Evolutionary conservation across 2,888 invertebrate species (phyloP), one percentile per base, ranked within the genome.

Genomic region (Trachelus tabidus): DNA sequence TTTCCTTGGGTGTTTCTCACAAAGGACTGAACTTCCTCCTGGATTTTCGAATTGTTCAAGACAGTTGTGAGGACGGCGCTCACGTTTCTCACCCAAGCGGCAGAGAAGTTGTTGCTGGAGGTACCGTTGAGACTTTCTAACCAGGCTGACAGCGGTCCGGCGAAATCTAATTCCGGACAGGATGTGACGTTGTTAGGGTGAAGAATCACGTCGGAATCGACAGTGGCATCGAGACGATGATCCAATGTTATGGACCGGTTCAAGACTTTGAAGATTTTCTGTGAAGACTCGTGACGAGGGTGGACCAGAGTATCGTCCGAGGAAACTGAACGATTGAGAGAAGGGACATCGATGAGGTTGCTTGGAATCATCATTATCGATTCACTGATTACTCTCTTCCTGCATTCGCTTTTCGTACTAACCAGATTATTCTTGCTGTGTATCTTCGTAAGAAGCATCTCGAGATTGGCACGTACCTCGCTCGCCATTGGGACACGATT

Each of bases 401-500:
- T 31, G 31, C 34, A 33, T 34, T 31, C 71, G 71, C 1, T 33
- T 31, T 31, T 71, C 33, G 4, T 34, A 34, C 12, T 3, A 71
- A 11, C 2, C 71, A 4, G 34, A 34, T 31, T 9, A 23, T 56
- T 56, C 9, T 56, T 56, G 2, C 56, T 23, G 23, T 56, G 56
- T 56, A 9, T 56, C 71, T 71, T 71, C 71, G 34, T 71, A 3
- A 71, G 31, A 0, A 71, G 12, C 31, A 1, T 0, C 35, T 74
- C 31, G 11, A 74, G 34, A 15, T 37, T 56, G 4, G 75, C 76
- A 9, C 56, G 56, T 23, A 56, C 9, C 56, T 56, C 56, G 56
- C 23, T 56, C 9, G 56, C 23, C 79, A 80, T 82, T 34, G 85
- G 84, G 2, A 83, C 77, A 73, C 84, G 77, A 71, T 77, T 77